Percentiles rank a stretch among this genome's conserved stretches.
Conservation (phyloP, 2,113 vertebrate species). For the Tachysurus vachellii region DNA sequence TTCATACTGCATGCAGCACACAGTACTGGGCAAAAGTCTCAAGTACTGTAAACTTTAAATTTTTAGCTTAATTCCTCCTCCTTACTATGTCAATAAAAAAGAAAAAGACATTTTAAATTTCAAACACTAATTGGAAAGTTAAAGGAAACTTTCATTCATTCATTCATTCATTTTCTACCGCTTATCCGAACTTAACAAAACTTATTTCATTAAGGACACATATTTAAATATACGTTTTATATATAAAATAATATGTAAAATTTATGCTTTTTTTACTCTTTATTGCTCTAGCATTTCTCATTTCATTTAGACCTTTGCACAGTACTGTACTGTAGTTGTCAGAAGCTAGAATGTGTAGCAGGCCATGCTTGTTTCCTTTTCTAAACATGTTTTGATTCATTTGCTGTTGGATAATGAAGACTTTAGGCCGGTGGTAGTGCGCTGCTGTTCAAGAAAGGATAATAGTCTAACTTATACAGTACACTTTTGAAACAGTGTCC, state of each 20-base stretch:
- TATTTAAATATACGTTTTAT: not conserved
- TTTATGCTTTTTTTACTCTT: not conserved
- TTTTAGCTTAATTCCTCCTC: not conserved
- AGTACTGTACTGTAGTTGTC: slow-evolving; percentile 16
- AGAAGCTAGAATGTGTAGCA: not conserved
- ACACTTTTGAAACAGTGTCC: slow-evolving; percentile 78
- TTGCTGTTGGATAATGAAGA: not conserved
- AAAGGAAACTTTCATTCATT: not conserved
- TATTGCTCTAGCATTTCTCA: not conserved
- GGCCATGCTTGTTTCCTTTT: not conserved
- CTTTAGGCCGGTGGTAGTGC: slow-evolving; percentile 12
- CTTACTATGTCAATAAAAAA: not conserved
- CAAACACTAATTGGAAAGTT: not conserved
- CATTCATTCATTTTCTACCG: too few relatives aligned
- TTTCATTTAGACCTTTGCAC: not conserved
- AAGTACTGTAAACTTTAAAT: not conserved
- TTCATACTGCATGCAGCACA: slow-evolving; percentile 1
- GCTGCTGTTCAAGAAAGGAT: not conserved
- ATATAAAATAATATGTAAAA: not conserved
- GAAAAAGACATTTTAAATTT: not conserved
- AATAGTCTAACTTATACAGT: slow-evolving; percentile 58
- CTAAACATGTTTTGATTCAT: not conserved
- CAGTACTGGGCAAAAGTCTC: not conserved
- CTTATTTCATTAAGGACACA: not conserved
- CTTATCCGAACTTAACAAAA: too few relatives aligned